Conservation (phyloP, 2,888 invertebrate genomes). For the Camptogramma bilineatum region DNA sequence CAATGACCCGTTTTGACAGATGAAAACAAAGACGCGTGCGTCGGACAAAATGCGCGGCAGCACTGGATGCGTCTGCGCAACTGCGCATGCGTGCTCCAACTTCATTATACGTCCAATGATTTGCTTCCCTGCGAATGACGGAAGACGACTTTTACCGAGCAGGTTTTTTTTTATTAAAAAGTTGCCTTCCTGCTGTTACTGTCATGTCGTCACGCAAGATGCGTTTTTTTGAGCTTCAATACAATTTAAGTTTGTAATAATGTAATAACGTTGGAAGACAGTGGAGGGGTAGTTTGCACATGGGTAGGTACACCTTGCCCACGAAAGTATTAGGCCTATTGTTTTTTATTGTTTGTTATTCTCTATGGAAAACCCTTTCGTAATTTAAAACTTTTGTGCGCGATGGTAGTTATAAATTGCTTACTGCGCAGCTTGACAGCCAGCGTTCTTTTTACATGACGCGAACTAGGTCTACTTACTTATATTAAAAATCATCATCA, state of each 20-base stretch:
- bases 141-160: slow-evolving; percentile 80
- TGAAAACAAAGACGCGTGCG: slow-evolving; percentile 64
- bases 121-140: slow-evolving; percentile 82
- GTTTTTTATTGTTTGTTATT: too few relatives aligned
- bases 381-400: too few relatives aligned
- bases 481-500: too few relatives aligned
- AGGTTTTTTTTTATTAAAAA: slow-evolving; percentile 82
- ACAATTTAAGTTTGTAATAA: not conserved
- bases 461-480: too few relatives aligned
- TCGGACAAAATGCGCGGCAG: slow-evolving; percentile 72
- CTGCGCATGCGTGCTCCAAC: slow-evolving; percentile 70
- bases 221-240: not conserved
- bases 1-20: slow-evolving; percentile 64
- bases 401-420: too few relatives aligned
- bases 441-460: too few relatives aligned
- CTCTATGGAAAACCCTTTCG: too few relatives aligned
- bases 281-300: too few relatives aligned
- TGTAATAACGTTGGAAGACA: too few relatives aligned
- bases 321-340: too few relatives aligned
- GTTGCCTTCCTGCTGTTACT: slow-evolving; percentile 47
- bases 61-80: slow-evolving; percentile 71
- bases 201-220: slow-evolving; percentile 18
- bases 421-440: too few relatives aligned
- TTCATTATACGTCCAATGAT: slow-evolving; percentile 78
- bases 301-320: too few relatives aligned